A percentile compares a stretch with the other conserved stretches of the same genome.
These are phyloP conservation scores for Halcyon smyrnensis DNA, from an alignment of 2,797 vertebrate genomes.

Conservation along the genomic window DNA sequence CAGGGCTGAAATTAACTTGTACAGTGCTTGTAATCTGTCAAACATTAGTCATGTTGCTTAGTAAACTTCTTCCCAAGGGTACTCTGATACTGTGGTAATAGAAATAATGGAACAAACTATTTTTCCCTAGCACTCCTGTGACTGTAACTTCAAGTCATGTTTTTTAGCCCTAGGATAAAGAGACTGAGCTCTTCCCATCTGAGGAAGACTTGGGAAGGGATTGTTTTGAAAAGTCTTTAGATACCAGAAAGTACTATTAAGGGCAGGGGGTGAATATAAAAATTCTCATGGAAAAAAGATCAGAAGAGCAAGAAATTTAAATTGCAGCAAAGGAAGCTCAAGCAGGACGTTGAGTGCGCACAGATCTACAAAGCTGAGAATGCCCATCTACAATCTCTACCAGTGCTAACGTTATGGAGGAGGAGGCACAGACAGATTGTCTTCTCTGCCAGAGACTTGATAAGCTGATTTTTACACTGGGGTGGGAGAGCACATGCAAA, in stretches of 20 bases:
- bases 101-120: neutral
- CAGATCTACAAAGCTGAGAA: neutral
- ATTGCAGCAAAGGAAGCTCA: neutral
- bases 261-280: too few species aligned
- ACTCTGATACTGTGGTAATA: neutral
- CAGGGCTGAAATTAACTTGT: neutral
- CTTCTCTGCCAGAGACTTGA: neutral
- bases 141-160: neutral
- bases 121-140: neutral
- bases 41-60: neutral
- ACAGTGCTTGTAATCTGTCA: slow-evolving; percentile 3
- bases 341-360: too few species aligned
- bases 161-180: neutral
- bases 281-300: neutral
- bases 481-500: neutral
- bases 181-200: neutral
- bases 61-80: neutral
- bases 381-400: neutral
- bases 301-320: neutral
- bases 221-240: neutral
- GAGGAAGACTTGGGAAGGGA: neutral
- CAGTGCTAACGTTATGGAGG: neutral
- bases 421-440: neutral
- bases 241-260: neutral
- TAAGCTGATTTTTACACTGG: neutral